Conservation (phyloP, 2,888 invertebrate species). For the Calameuta idolon region DNA sequence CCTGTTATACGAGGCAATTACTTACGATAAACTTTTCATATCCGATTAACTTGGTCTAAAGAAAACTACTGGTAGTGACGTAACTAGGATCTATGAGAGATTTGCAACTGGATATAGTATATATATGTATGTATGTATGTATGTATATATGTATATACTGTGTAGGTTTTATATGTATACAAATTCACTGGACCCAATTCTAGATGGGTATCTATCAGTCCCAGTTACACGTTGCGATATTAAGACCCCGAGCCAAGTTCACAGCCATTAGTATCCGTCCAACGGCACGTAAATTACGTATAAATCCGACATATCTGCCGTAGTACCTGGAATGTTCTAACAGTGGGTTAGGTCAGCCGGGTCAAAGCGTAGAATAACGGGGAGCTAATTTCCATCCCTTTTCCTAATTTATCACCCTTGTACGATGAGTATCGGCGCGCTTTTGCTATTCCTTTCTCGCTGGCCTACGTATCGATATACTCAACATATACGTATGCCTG, state of each 20-base stretch:
- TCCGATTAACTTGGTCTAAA: neutral
- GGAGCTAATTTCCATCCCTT: neutral
- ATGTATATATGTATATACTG: neutral
- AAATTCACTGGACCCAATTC: neutral
- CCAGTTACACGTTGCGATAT: neutral
- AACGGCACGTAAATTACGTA: slow-evolving; percentile 4
- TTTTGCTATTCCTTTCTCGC: neutral
- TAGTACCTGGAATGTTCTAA: neutral
- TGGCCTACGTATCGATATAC: neutral
- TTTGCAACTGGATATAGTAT: neutral
- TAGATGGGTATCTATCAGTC: neutral
- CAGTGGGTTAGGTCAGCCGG: neutral
- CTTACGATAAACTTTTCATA: neutral
- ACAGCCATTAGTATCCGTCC: slow-evolving; percentile 7
- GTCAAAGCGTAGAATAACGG: neutral
- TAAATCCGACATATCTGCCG: neutral
- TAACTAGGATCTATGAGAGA: neutral
- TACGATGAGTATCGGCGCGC: neutral
- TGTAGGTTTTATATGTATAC: neutral
- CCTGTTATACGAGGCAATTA: neutral
- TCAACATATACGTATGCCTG: neutral
- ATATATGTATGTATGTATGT: neutral
- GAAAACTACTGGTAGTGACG: neutral
- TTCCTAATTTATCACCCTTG: neutral
- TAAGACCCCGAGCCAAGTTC: neutral